These are phyloP conservation scores for Fistularia tabacaria DNA, from an alignment of 2,797 vertebrate genomes.

Conservation along the genomic window DNA sequence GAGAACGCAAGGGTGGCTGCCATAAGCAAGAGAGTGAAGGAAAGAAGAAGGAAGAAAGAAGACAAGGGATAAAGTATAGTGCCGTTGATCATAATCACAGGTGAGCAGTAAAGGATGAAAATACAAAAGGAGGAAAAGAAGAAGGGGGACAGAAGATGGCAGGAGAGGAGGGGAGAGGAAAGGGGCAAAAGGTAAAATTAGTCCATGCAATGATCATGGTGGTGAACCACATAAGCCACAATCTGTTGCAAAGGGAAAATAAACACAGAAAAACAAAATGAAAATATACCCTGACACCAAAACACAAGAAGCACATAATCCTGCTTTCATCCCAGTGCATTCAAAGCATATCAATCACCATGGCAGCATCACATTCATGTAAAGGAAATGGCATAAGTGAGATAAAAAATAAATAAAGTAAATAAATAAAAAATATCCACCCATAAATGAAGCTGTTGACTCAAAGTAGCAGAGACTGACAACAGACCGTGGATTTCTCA, in stretches of 20 bases:
- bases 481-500: background rate
- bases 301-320: constrained; percentile 59
- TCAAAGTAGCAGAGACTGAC: constrained; percentile 10
- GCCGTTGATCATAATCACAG: constrained; percentile 61
- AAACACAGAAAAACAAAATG: constrained; percentile 50
- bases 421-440: constrained; percentile 34
- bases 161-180: constrained; percentile 31
- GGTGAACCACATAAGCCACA: constrained; percentile 74
- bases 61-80: constrained; percentile 42
- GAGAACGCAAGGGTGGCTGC: constrained; percentile 84
- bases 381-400: constrained; percentile 44
- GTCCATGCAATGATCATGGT: constrained; percentile 84
- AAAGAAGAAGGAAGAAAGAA: constrained; percentile 56
- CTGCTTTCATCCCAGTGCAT: constrained; percentile 54
- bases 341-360: constrained; percentile 67
- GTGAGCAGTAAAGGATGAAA: constrained; percentile 55
- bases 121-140: constrained; percentile 46
- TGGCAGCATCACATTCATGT: constrained; percentile 49
- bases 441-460: constrained; percentile 19
- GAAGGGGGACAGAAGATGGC: constrained; percentile 27
- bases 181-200: constrained; percentile 78
- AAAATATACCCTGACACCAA: constrained; percentile 52
- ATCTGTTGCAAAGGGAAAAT: constrained; percentile 54
- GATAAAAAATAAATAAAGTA: constrained; percentile 34
- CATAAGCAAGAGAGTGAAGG: constrained; percentile 72